Evolutionary conservation across 2,113 vertebrate species (phyloP), one percentile per base, ranked within the genome.

Genomic region (Hylia prasina): DNA sequence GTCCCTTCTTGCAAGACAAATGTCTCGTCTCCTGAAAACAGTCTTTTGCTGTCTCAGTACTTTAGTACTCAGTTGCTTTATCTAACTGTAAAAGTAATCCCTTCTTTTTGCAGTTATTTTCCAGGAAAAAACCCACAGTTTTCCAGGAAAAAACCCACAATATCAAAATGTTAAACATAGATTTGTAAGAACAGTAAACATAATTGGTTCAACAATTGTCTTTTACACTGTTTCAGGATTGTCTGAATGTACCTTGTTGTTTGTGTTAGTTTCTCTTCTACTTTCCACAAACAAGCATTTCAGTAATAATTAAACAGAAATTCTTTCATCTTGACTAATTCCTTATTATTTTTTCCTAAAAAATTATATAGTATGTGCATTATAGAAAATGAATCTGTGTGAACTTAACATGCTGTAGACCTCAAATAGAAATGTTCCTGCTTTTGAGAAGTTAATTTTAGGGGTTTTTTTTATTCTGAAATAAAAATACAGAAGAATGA

Each of bases 91-190:
- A 64, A 78, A 60, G 18, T 56, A 64, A 71, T 88, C 27, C 14
- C 6, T 17, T 73, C 10, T 30, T 76, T 42, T 75, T 53, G 54
- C 42, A 73, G 21, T 60, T 72, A 51, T 33, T 89, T 73, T 18
- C 11, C 69, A 13, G 45, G 37, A 13, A 30, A 72, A n/a, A n/a
- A n/a, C n/a, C n/a, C n/a, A n/a, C n/a, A n/a, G n/a, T n/a, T n/a
- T n/a, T n/a, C n/a, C n/a, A n/a, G n/a, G n/a, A n/a, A n/a, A 39
- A 47, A 37, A 2, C 2, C 4, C 21, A 21, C 2, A 57, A 4
- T 69, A 61, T 39, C 14, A 51, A 66, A 86, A 61, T 61, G 8
- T 23, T 70, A 42, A 82, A 75, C 21, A 19, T 6, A 47, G 25
- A 30, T 82, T 60, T 70, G 21, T 65, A 75, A 70, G 20, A n/a